Conservation (phyloP, 1,140 invertebrate genomes). For the Heliothis subflexa region DNA sequence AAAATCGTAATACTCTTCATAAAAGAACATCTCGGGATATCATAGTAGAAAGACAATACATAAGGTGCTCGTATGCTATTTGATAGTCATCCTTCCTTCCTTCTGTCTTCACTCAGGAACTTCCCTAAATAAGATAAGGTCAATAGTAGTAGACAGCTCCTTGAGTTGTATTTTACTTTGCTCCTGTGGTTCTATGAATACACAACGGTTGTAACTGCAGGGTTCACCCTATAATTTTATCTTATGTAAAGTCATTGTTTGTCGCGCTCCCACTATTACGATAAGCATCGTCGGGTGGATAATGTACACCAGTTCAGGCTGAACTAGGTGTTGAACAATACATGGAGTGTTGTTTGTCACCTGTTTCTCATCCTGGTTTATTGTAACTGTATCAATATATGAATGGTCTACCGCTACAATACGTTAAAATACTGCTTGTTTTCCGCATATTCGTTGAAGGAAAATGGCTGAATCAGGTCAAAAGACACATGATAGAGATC, state of each 20-base stretch:
- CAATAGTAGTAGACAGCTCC: no score
- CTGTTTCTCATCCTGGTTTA: neutral
- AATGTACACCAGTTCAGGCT: neutral
- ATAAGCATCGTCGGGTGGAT: constrained; percentile 14
- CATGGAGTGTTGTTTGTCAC: constrained; percentile 3
- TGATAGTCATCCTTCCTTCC: neutral
- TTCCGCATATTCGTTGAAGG: neutral
- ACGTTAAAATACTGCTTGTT: neutral
- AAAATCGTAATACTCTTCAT: neutral
- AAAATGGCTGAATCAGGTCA: no score
- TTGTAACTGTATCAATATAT: neutral
- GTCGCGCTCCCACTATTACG: constrained; percentile 7
- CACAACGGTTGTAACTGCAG: constrained; percentile 18
- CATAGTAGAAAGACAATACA: neutral
- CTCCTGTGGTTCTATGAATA: neutral
- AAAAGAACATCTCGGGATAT: neutral
- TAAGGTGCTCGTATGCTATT: neutral
- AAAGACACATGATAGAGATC: no score
- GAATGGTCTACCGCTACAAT: neutral
- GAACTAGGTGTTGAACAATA: constrained; percentile 4
- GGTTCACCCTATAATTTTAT: constrained; percentile 7
- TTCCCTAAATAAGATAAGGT: neutral
- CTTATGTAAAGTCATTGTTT: constrained; percentile 32
- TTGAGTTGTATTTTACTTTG: neutral
- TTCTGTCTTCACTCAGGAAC: no score